Base-by-base conservation (phyloP, 2,888 invertebrate genomes). In the Halictus quadricinctus region DNA sequence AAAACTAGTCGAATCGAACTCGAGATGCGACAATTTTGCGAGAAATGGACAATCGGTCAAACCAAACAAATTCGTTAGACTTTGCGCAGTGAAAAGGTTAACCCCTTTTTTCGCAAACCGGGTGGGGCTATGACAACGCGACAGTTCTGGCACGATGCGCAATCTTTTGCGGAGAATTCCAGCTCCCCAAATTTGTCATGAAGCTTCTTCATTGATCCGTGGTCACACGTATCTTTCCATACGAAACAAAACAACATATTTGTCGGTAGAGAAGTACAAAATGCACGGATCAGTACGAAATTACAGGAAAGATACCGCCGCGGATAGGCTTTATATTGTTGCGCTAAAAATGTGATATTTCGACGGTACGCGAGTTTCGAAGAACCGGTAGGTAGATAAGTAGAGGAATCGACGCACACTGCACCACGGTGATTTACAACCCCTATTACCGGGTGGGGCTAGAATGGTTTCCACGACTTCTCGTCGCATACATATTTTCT, bases 111-210 rank as follows among this genome's bases (percentile, higher is more conserved):
- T 74, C 58, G 48, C 41, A 41, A 72, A 82, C 75, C 86, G 85
- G 86, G 85, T 78, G 86, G 86, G 86, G 86, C 85, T 80, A 76
- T 74, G 84, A 84, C 81, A 81, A 81, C 81, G 76, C 80, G 79
- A 72, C 82, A 80, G 76, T 73, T 80, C 60, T 60, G 36, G 41
- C 46, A 82, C 46, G 75, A 85, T 77, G 81, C 72, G 41, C 64
- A 41, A 36, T 80, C 72, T 80, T 77, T 64, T 15, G 8, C 60
- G 18, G 46, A 64, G 25, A 36, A 75, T 76, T 74, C 48, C 70
- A 21, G 13, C 6, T 58, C n/a, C 36, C 13, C 43, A 41, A 21
- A 73, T 15, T 76, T 15, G 4, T 25, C 36, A 70, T 29, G 66
- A 15, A 25, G 29, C 21, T 60, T 5, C 18, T 36, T 13, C 12